phyloP scores from a whole-genome alignment of 2,888 invertebrate species.

The Thumatha senex region DNA sequence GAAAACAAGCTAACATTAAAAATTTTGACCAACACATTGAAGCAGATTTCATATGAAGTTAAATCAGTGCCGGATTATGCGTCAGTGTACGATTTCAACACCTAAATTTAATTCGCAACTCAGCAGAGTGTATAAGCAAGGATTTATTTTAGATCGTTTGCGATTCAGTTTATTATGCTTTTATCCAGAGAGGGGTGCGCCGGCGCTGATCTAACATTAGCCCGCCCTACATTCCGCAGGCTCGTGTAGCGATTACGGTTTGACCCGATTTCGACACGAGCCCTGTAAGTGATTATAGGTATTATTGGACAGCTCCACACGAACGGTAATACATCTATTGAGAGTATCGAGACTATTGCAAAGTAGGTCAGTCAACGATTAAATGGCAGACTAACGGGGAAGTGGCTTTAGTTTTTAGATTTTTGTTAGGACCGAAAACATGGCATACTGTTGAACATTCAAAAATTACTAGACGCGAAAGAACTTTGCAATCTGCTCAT shows the following conservation, averaged over 20 bases:
- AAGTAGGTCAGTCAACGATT: background rate
- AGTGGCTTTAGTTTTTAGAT: too few relatives aligned
- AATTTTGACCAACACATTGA: too few relatives aligned
- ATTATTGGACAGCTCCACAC: slow-evolving; percentile 10
- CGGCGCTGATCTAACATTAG: slow-evolving; percentile 72
- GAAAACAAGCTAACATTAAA: too few relatives aligned
- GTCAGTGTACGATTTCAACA: slow-evolving; percentile 6
- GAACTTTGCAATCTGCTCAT: too few relatives aligned
- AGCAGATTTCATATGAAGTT: background rate
- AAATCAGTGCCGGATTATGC: background rate
- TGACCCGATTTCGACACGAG: slow-evolving; percentile 71
- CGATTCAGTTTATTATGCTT: slow-evolving; percentile 49
- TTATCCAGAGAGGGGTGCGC: slow-evolving; percentile 60
- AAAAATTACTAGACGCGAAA: too few relatives aligned
- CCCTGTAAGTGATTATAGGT: slow-evolving; percentile 38
- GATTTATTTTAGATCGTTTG: slow-evolving; percentile 43
- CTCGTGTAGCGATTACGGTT: slow-evolving; percentile 59
- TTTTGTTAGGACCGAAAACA: too few relatives aligned
- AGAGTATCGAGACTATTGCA: too few relatives aligned
- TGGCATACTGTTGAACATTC: too few relatives aligned
- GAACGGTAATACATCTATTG: slow-evolving; percentile 1
- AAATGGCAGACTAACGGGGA: too few relatives aligned
- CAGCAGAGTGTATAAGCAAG: slow-evolving; percentile 31
- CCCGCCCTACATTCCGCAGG: slow-evolving; percentile 72
- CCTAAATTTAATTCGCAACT: slow-evolving; percentile 17